Evolutionary conservation across 2,888 invertebrate species (phyloP), one percentile per base, ranked within the genome.

Genomic region (Polyommatus iphigenia): DNA sequence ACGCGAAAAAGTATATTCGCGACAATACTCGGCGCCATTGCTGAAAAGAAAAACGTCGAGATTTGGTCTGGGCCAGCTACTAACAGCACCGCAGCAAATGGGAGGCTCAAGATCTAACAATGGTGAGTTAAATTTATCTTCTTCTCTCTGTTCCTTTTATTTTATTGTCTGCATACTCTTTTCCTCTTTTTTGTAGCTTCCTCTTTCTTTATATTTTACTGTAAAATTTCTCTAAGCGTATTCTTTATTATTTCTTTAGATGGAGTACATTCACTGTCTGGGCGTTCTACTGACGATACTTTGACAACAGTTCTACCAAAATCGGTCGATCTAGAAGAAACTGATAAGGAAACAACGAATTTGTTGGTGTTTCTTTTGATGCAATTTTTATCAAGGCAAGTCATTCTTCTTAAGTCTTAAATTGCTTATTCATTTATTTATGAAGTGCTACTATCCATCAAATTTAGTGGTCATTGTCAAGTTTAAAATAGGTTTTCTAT

Each of bases 11-110:
- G 96, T 97, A 83, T 97, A 98, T 91, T 97, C 96, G 85, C 96
- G 99, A 10, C 99, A 99, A 94, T 97, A 98, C 89, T 99, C 99
- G 29, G 99, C 99, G 73, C 99, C 99, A n/a, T 96, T 98, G 86
- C 95, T 99, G 85, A 98, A 98, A 92, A 95, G 98, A 91, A 98
- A 98, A 95, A 98, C 97, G 83, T 98, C 98, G 81, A 96, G 97
- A 85, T 98, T 99, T 91, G 98, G 98, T 84, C 95, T 98, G 92
- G 98, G 98, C 92, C 97, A 97, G 96, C 96, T 97, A 91, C 85
- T 94, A 0, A 86, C 91, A 2, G 90, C 92, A 32, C 91, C 91
- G 1, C 90, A 89, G 79, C 85, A 87, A 18, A 78, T 85, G 24
- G 78, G 85, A 7, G 80, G 83, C 32, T 77, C 78, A 54, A 79